These are phyloP conservation scores for Cygnus atratus DNA, from an alignment of 2,113 vertebrate genomes.

Conservation along the genomic window DNA sequence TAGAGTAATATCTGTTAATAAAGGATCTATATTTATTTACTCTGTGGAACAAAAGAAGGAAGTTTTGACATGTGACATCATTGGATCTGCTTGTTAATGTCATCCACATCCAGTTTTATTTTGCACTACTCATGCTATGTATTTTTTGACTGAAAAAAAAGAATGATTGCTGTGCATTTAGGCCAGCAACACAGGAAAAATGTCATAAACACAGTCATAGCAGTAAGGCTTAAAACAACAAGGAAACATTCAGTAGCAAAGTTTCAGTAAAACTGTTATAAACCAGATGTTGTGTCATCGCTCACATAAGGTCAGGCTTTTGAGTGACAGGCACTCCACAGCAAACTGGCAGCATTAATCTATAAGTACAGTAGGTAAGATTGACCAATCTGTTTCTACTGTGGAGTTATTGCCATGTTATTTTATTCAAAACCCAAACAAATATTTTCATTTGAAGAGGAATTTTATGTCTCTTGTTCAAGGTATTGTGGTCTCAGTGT, in stretches of 20 bases:
- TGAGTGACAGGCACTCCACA: background rate
- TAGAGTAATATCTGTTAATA: background rate
- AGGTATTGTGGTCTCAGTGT: background rate
- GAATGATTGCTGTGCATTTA: background rate
- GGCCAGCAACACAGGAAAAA: background rate
- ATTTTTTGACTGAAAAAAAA: background rate
- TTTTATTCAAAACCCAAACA: background rate
- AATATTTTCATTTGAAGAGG: background rate
- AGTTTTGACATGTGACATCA: background rate
- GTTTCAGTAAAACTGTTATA: background rate
- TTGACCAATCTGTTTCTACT: background rate
- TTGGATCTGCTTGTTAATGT: background rate
- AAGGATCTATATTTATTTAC: background rate
- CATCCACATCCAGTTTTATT: background rate
- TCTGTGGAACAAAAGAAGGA: background rate
- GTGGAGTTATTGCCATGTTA: background rate
- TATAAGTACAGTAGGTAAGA: background rate
- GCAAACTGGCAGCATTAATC: background rate
- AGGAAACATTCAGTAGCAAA: background rate
- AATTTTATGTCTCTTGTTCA: background rate
- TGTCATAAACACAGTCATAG: background rate
- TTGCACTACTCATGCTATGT: background rate
- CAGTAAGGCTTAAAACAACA: background rate
- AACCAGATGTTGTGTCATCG: background rate
- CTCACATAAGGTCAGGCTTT: accelerated